These are phyloP conservation scores for Tricholauxania praeusta DNA, from an alignment of 2,888 invertebrate genomes.

Conservation along the genomic window DNA sequence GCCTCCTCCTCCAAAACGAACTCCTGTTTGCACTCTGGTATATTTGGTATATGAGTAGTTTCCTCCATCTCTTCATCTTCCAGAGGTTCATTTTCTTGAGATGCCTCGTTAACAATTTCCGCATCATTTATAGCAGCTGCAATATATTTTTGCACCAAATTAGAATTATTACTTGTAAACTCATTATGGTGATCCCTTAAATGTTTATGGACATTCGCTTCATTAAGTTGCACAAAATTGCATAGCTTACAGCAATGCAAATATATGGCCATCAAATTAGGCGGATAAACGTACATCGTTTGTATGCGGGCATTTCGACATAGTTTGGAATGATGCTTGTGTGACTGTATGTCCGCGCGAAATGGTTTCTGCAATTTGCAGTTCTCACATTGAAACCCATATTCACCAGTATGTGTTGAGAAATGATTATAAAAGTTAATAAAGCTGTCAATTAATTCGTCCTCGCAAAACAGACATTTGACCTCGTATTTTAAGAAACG, in stretches of 20 bases:
- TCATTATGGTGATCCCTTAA: slow-evolving; percentile 51
- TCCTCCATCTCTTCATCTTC: background rate
- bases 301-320: slow-evolving; percentile 48
- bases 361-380: slow-evolving; percentile 51
- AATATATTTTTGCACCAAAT: slow-evolving; percentile 47
- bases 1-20: no score
- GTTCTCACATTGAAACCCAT: slow-evolving; percentile 50
- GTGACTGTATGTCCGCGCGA: slow-evolving; percentile 49
- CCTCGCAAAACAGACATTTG: slow-evolving; percentile 50
- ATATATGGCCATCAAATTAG: slow-evolving; percentile 50
- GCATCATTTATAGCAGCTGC: slow-evolving; percentile 50
- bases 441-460: slow-evolving; percentile 47
- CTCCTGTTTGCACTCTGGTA: no score
- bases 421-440: slow-evolving; percentile 52
- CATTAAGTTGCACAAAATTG: slow-evolving; percentile 55
- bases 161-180: slow-evolving; percentile 37
- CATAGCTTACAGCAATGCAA: slow-evolving; percentile 52
- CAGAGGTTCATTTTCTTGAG: background rate
- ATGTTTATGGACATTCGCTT: slow-evolving; percentile 54
- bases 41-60: no score
- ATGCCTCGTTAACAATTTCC: slow-evolving; percentile 27
- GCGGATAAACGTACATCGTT: slow-evolving; percentile 50
- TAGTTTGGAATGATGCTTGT: slow-evolving; percentile 47
- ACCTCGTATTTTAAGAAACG: slow-evolving; percentile 43
- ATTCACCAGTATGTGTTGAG: slow-evolving; percentile 54